Base-by-base conservation (phyloP, 92 coral and sea anemone genomes). In the Montipora capitata region DNA sequence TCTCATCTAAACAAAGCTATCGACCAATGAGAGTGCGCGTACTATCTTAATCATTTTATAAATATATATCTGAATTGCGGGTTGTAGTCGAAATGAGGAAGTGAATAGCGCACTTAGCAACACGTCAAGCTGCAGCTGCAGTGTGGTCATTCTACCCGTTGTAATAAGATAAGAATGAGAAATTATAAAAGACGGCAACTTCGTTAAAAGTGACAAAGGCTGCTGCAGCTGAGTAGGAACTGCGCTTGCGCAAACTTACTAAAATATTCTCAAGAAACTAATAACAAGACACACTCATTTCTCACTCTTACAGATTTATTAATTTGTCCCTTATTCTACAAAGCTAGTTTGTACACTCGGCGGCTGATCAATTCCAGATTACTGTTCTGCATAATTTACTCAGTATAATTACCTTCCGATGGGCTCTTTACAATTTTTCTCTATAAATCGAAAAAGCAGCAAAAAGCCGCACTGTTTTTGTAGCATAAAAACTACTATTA, bases 391-490 rank as follows among this genome's bases (percentile, higher is more conserved):
- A 56, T 72, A 56, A 71, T 68, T 68, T 83, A 72, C 71, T 56
- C n/a, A 27, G 16, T 44, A 45, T 15, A 48, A 14, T 3, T 82
- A 2, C 68, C 41, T 4, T 54, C 69, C 67, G 17, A 40, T 69
- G 52, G 66, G 78, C 69, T 71, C 41, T 69, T 40, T 69, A 82
- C 86, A 82, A 39, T 40, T 14, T 67, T 15, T 49, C 16, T 81
- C 40, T 67, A 42, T 65, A 68, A 81, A 68, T 16, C 15, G 15
- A 45, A 80, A 68, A 35, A 39, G 76, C 72, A 64, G 59, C 16
- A 44, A 80, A 80, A 80, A 65, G 27, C 66, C 20, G 14, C 49
- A 27, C 4, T 65, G 27, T 15, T 66, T 68, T 40, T 68, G 39
- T 13, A 81, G 39, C 51, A 15, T 15, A 8, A 78, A 62, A 61